phyloP scores from a whole-genome alignment of 2,888 invertebrate species.

The Melanotus villosus region DNA sequence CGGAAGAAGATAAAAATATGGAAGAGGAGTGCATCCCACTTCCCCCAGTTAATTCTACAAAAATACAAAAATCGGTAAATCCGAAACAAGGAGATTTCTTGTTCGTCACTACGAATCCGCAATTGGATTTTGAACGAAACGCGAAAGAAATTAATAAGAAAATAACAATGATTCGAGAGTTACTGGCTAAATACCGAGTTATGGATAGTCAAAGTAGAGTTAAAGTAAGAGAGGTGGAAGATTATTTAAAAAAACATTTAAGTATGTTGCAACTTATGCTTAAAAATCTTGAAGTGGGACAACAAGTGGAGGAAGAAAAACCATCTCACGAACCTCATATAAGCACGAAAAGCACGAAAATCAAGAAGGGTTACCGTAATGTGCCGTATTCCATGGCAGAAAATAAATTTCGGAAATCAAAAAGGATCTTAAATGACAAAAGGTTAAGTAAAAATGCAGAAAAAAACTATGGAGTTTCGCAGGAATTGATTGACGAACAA shows the following conservation, averaged over 20 bases:
- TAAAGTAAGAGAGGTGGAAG: conserved; percentile 62
- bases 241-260: conserved; percentile 63
- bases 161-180: conserved; percentile 54
- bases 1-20: conserved; percentile 13
- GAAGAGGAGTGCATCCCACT: conserved; percentile 52
- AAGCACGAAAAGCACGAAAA: no score
- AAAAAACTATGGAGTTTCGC: neutral
- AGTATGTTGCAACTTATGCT: conserved; percentile 53
- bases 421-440: no score
- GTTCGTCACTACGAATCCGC: conserved; percentile 34
- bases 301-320: neutral
- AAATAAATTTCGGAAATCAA: no score
- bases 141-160: conserved; percentile 45
- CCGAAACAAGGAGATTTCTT: conserved; percentile 52
- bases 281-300: neutral
- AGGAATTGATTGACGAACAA: conserved; percentile 54
- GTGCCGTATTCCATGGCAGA: no score
- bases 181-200: conserved; percentile 60
- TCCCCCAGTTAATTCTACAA: conserved; percentile 46
- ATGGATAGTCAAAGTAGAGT: conserved; percentile 60
- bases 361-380: no score
- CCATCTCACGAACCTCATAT: neutral
- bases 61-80: conserved; percentile 29
- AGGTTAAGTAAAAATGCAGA: neutral
- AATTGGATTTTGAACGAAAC: neutral